Base-by-base conservation (phyloP, 1,140 invertebrate species). In the Atopsyche davidsoni region DNA sequence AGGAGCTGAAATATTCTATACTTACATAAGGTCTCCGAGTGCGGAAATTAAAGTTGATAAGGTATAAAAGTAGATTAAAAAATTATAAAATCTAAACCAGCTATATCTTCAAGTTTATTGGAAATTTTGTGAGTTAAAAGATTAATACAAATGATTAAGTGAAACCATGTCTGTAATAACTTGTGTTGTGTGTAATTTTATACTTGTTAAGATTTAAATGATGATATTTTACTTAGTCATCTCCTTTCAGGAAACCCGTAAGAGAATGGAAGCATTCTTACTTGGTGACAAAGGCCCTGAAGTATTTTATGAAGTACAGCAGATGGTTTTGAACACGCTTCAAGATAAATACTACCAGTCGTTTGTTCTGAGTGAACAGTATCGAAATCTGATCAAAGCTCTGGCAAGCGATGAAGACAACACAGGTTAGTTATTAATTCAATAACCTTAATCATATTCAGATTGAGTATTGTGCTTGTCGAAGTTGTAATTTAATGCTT, bases 1-100 rank as follows among this genome's bases (percentile, higher is more conserved):
- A n/a, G 91, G 85, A 10, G 85, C 86, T 22, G 89, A 92, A 64
- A 89, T 93, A 56, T 93, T 90, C 70, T 89, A 92, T 60, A 89
- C 87, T 10, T 92, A 88, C 59, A 86, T 93, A 49, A 75, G 83
- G 50, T 85, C 84, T 36, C 81, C 85, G 4, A 83, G 80, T 46
- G 82, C 83, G 1, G 83, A 86, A 63, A 84, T 90, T 48, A 87
- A 87, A 73, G 80, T 87, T 35, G 82, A 85, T 61, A 87, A 87
- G 68, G 72, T 75, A 60, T 35, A 18, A 35, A 19, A 38, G 59
- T 64, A 17, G 16, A 10, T 36, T 14, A 36, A 36, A 4, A 9
- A 36, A 4, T 36, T 9, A 36, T 7, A 4, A 7, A 36, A 36
- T 36, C 14, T 10, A n/a, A 28, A n/a, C n/a, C n/a, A n/a, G n/a